phyloP scores from a whole-genome alignment of 2,113 vertebrate genomes.

The Tachycineta bicolor region DNA sequence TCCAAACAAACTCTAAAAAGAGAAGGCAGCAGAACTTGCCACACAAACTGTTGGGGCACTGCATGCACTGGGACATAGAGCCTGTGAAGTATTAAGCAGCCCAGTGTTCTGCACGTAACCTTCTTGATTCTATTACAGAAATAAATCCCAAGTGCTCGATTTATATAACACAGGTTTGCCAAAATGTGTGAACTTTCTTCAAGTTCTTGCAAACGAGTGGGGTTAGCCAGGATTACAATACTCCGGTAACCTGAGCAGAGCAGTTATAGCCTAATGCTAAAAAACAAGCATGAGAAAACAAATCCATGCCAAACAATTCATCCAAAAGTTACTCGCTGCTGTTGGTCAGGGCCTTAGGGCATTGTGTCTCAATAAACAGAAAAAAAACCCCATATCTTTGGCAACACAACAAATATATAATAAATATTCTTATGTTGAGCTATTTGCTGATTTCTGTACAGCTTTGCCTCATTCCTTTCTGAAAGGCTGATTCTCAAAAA shows the following conservation, averaged over 20 bases:
- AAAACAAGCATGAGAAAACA: not conserved
- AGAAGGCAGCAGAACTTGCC: not conserved
- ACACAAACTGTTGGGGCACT: not conserved
- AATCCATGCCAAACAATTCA: not conserved
- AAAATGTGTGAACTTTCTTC: conserved; percentile 14
- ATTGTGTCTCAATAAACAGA: not conserved
- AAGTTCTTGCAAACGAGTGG: not conserved
- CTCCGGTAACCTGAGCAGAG: not conserved
- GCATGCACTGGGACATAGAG: not conserved
- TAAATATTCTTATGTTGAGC: not conserved
- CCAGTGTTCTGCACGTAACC: not conserved
- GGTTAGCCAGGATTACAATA: conserved; percentile 15
- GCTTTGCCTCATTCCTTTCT: not conserved
- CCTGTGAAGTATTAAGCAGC: not conserved
- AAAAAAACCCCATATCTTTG: rapidly evolving
- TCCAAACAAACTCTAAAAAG: not conserved
- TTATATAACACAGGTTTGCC: not conserved
- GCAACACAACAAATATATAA: not conserved
- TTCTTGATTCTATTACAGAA: conserved; percentile 10
- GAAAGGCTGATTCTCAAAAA: not conserved
- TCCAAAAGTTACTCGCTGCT: not conserved
- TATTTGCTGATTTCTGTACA: not conserved
- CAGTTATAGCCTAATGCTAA: not conserved
- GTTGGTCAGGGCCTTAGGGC: not conserved
- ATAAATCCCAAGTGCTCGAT: not conserved